Base-by-base conservation (phyloP, 2,888 invertebrate genomes). In the Nemoura dubitans region DNA sequence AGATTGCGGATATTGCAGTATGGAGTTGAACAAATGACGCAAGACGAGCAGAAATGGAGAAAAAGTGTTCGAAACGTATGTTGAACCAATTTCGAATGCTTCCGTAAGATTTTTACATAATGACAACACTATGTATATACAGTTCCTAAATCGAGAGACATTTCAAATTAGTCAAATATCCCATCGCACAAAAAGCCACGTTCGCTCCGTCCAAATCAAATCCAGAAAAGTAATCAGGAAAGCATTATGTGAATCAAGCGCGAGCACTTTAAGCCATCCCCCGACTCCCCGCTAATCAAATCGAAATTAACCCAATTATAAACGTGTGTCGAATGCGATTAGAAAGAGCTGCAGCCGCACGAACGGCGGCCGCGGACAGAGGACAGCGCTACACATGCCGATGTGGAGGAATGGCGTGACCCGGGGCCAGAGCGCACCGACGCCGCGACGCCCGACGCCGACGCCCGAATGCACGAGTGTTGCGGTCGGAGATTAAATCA, bases 401-500 rank as follows among this genome's bases (percentile, higher is more conserved):
- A 21, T 10, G 59, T 21, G 16, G 10, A 2, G 59, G 16, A 59
- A 59, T 21, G 21, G 59, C 59, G 36, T 36, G 36, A 59, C 14
- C 21, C 3, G 59, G 6, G 59, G 2, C 2, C 10, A 2, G 59
- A 2, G 59, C 3, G 14, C 10, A 59, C 16, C 59, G 21, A 21
- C 36, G 21, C 59, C 6, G 16, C 16, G 59, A 59, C 59, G 59
- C 59, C 59, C 59, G 59, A 59, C 59, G 59, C 16, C 59, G 59
- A 59, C 59, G 59, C 59, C 59, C 59, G 59, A n/a, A 36, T 36
- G 36, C 36, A 21, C 59, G 59, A 59, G 59, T 59, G 59, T 59
- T 59, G 59, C 59, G 59, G 59, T n/a, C 87, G 81, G 59, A 87
- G 87, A 87, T 87, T 85, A 87, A 87, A 87, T 87, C 87, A 87